Evolutionary conservation across 2,113 vertebrate species (phyloP).

Genomic region (Calidris pugnax): DNA sequence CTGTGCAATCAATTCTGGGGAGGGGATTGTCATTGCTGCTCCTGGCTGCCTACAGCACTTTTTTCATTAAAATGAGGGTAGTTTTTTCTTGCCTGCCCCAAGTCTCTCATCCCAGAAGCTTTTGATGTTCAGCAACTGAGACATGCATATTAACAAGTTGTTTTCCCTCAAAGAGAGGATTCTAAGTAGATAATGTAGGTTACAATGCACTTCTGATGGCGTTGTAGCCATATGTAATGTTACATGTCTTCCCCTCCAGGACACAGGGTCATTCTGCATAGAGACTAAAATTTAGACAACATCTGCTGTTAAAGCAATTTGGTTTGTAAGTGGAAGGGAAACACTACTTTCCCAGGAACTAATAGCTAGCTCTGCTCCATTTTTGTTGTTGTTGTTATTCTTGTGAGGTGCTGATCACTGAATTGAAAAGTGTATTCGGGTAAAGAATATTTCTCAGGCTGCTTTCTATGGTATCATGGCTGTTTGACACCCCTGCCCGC

Average conservation of each 20-base stretch:
- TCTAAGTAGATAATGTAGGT: conserved; percentile 62
- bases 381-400: not conserved
- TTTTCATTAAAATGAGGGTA: conserved; percentile 70
- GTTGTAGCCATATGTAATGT: conserved; percentile 70
- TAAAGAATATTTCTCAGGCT: conserved; percentile 76
- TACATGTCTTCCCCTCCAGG: conserved; percentile 76
- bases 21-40: conserved; percentile 62
- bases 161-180: conserved; percentile 54
- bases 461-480: conserved; percentile 55
- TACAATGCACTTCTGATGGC: conserved; percentile 73
- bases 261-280: conserved; percentile 70
- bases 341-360: conserved; percentile 62
- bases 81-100: conserved; percentile 43
- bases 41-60: conserved; percentile 75
- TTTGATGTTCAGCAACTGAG: conserved; percentile 63
- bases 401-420: conserved; percentile 72
- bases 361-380: conserved; percentile 49
- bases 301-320: conserved; percentile 50
- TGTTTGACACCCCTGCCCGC: conserved; percentile 56
- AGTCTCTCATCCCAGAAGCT: conserved; percentile 53
- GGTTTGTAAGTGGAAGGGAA: conserved; percentile 40
- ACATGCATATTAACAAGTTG: conserved; percentile 61
- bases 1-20: conserved; percentile 74
- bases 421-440: conserved; percentile 68
- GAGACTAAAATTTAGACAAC: conserved; percentile 43